Base-by-base conservation (phyloP, 2,888 invertebrate species). In the Latrodectus elegans region DNA sequence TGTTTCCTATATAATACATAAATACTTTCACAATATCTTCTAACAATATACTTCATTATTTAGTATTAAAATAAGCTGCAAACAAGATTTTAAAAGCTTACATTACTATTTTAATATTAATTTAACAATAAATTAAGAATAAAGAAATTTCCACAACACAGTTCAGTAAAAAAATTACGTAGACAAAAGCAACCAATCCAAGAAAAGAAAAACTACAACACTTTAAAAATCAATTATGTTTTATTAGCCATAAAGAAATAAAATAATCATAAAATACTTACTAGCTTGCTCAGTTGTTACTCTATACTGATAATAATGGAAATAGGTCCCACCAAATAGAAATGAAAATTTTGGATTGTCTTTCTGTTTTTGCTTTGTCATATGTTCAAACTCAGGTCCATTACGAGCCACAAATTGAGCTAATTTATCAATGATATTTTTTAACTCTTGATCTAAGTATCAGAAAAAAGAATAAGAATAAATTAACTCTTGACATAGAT, bases 341-440 rank as follows among this genome's bases (percentile, higher is more conserved):
- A 99, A 99, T 91, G 96, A 95, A 94, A 99, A 99, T 93, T 98
- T 98, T 6, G 98, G 97, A 93, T 99, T 99, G 92, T 97, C 97
- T 93, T 97, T 96, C 93, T 99, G 99, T 93, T 99, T 99, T 92
- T 96, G 96, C 94, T 99, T 99, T 89, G 99, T 99, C 96, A 99
- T 99, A 93, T 97, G 96, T 94, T 99, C 99, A 93, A 99, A 99
- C 92, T 99, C 99, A n/a, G 97, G 98, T 80, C 99, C 99, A 95
- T 99, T 99, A 93, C 98, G 91, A 88, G 99, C 99, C 90, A 99
- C 99, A 94, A 99, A 99, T 93, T 98, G 97, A 15, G 99, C 99
- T 91, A 99, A 94, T 94, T 99, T 99, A 94, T 99, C 99, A 91
- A 99, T 99, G 92, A 99, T 98, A 94, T 97, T 98, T 92, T 96